Conservation (phyloP, 2,797 vertebrate genomes). For the Brachymystax lenok region DNA sequence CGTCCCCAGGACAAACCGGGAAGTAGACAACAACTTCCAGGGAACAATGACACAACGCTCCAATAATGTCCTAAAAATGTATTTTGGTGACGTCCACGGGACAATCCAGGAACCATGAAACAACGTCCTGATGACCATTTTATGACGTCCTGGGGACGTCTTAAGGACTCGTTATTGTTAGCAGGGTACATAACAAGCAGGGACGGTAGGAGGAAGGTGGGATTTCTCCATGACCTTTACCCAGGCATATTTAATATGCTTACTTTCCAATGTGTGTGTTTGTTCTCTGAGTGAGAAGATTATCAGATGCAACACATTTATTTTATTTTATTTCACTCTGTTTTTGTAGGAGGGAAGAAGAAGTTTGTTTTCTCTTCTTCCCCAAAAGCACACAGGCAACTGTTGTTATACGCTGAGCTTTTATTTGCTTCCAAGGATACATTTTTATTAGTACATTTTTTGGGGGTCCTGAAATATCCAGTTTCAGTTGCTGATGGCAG, state of each 20-base stretch:
- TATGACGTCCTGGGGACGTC: too few species aligned
- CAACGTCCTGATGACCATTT: too few species aligned
- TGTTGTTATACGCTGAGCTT: constrained; percentile 16
- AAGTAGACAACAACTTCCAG: too few species aligned
- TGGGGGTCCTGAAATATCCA: background rate
- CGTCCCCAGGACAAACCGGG: too few species aligned
- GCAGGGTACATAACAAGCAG: constrained; percentile 70
- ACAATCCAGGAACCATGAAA: too few species aligned
- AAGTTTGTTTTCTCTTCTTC: background rate
- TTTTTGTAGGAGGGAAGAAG: constrained; percentile 9
- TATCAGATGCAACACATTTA: constrained; percentile 15
- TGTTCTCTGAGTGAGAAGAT: constrained; percentile 23
- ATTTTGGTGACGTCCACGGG: too few species aligned
- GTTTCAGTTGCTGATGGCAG: background rate
- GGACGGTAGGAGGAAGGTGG: constrained; percentile 54
- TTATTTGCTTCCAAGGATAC: constrained; percentile 26
- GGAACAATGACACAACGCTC: too few species aligned
- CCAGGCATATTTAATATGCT: constrained; percentile 60
- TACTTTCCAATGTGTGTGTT: constrained; percentile 42
- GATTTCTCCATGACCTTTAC: constrained; percentile 79
- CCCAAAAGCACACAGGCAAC: constrained; percentile 12
- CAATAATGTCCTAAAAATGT: too few species aligned
- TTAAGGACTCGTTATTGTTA: too few species aligned
- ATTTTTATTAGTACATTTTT: constrained; percentile 24
- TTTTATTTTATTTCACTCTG: constrained; percentile 26